Conservation (phyloP, 2,797 vertebrate genomes). For the Paedocypris micromegethes region DNA sequence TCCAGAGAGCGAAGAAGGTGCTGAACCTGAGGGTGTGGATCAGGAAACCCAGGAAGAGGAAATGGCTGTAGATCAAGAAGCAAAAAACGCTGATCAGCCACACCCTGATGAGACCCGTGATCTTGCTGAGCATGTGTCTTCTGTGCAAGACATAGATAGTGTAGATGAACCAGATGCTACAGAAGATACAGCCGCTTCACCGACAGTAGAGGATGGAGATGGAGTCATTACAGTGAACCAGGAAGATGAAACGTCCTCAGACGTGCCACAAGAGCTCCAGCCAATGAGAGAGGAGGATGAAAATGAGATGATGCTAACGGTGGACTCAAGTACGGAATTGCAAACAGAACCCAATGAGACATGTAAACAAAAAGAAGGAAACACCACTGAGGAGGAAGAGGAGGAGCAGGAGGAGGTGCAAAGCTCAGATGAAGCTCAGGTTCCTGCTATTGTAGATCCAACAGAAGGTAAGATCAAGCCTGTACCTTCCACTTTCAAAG, state of each 20-base stretch:
- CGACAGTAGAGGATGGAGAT: conserved; percentile 4
- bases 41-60: neutral
- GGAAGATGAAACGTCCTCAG: neutral
- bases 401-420: conserved; percentile 61
- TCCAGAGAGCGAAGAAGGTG: conserved; percentile 12
- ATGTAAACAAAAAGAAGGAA: conserved; percentile 6
- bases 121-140: conserved; percentile 4
- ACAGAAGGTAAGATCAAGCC: conserved; percentile 35
- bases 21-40: neutral
- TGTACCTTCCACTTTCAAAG: conserved; percentile 33
- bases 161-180: conserved; percentile 13
- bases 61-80: neutral
- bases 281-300: neutral
- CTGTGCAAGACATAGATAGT: neutral
- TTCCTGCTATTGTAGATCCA: conserved; percentile 54
- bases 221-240: conserved; percentile 2
- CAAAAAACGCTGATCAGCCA: neutral
- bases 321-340: conserved; percentile 54
- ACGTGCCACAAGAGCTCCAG: conserved; percentile 17
- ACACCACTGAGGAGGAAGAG: conserved; percentile 39
- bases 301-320: conserved; percentile 60
- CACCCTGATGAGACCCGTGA: neutral
- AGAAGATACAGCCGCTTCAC: neutral
- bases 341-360: neutral
- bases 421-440: conserved; percentile 69